Evolutionary conservation across 2,888 invertebrate species (phyloP), one percentile per base, ranked within the genome.

Genomic region (Galeopsomyia nigrocyanea): DNA sequence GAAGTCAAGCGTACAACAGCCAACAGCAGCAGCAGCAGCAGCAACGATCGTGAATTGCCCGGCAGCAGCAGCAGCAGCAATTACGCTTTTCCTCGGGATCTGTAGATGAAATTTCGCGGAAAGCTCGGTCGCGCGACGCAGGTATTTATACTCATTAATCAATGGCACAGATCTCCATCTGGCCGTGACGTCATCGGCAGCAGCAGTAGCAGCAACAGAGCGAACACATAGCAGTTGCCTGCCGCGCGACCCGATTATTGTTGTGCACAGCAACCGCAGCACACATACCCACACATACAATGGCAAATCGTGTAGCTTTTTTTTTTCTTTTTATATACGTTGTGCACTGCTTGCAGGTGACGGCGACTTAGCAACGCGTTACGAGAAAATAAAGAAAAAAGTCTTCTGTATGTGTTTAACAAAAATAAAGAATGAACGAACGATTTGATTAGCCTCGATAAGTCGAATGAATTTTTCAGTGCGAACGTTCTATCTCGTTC

Each of bases 61-160:
- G 26, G 39, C 7, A 39, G 39, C 13, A 7, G 39, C 39, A 13
- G 39, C 39, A 39, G 13, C 7, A 39, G 39, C 13, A 39, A 39
- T 39, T 13, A 39, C 39, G 13, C 13, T 39, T 1, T 39, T 13
- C 5, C 49, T 3, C 26, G 26, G 49, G 71, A 60, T 57, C 51
- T 22, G 64, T 19, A 61, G 74, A 63, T 70, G 58, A 67, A 55
- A 63, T 74, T 70, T 74, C 19, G 53, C 67, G 70, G 58, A 70
- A 74, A 74, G 39, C 53, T 17, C 9, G 46, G 22, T 14, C 55
- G 39, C 47, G 21, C 31, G 71, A 72, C 63, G 76, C 76, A 71
- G 77, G 75, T 78, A 74, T 77, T 77, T 78, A 77, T 78, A 77
- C 76, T 75, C 74, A 76, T 77, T 78, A 78, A 79, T 79, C 79